phyloP scores from a whole-genome alignment of 2,113 vertebrate genomes.

The Vireo altiloquus region DNA sequence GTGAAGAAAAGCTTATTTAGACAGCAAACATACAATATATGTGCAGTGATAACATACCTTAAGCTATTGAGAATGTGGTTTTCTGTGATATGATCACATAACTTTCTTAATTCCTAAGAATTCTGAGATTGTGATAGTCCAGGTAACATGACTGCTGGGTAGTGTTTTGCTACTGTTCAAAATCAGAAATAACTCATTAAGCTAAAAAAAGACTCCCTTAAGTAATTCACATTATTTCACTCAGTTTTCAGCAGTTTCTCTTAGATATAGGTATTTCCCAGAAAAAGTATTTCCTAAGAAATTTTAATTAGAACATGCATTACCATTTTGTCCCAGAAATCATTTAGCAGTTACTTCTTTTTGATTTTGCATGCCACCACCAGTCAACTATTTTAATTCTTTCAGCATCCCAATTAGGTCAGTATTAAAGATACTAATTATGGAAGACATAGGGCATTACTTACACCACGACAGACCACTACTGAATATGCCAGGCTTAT shows the following conservation, averaged over 20 bases:
- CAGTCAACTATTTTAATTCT: slow-evolving; percentile 3
- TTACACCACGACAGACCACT: background rate
- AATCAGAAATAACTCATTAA: background rate
- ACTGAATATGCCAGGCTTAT: background rate
- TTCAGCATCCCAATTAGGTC: background rate
- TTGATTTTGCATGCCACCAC: background rate
- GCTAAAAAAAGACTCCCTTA: background rate
- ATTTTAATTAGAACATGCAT: background rate
- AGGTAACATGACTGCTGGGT: background rate
- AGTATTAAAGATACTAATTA: background rate
- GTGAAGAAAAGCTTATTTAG: background rate
- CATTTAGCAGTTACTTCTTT: background rate
- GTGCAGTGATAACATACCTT: background rate
- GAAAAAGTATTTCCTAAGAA: background rate
- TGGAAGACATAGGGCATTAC: background rate
- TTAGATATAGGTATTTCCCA: background rate
- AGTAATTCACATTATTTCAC: background rate
- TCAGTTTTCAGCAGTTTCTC: background rate
- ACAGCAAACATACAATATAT: background rate
- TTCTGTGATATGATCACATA: background rate
- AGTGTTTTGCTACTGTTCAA: background rate
- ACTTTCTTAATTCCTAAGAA: background rate
- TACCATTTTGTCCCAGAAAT: background rate
- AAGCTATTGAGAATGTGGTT: background rate
- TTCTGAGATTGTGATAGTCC: background rate